Percentiles rank a stretch among this genome's conserved stretches.
phyloP scores from a whole-genome alignment of 2,797 vertebrate genomes.

The Rhynchotus rufescens region DNA sequence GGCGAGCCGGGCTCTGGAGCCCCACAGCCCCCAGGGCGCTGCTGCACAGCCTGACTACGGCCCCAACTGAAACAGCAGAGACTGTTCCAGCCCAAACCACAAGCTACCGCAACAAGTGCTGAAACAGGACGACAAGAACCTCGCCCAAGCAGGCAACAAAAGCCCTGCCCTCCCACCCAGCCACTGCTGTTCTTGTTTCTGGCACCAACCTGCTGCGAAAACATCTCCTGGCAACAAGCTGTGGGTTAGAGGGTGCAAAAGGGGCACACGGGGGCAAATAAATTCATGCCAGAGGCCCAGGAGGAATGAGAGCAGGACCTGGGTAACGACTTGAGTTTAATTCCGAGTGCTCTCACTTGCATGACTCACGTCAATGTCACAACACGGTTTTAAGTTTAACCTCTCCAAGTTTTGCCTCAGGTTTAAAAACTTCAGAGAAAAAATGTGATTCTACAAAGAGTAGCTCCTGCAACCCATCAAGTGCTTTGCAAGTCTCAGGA shows the following conservation, averaged over 20 bases:
- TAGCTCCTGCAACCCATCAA: rapidly evolving
- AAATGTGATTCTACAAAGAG: neutral
- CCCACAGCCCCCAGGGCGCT: neutral
- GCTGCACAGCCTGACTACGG: neutral
- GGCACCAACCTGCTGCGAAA: neutral
- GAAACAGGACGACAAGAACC: neutral
- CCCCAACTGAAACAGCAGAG: neutral
- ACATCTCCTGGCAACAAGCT: neutral
- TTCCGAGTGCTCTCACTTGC: neutral
- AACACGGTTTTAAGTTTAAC: neutral
- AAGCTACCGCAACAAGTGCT: neutral
- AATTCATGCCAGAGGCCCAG: neutral
- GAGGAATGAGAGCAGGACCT: neutral
- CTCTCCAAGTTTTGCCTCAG: neutral
- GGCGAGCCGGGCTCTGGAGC: too few species aligned
- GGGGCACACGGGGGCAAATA: neutral
- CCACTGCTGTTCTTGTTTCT: neutral
- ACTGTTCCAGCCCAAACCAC: neutral
- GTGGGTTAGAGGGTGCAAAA: neutral
- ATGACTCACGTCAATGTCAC: neutral
- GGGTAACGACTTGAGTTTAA: neutral
- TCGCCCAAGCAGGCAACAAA: neutral
- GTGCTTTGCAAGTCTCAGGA: neutral
- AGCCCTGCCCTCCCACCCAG: neutral
- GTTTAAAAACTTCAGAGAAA: neutral